Conservation (phyloP, 2,888 invertebrate genomes). For the Holacanthella duospinosa region DNA sequence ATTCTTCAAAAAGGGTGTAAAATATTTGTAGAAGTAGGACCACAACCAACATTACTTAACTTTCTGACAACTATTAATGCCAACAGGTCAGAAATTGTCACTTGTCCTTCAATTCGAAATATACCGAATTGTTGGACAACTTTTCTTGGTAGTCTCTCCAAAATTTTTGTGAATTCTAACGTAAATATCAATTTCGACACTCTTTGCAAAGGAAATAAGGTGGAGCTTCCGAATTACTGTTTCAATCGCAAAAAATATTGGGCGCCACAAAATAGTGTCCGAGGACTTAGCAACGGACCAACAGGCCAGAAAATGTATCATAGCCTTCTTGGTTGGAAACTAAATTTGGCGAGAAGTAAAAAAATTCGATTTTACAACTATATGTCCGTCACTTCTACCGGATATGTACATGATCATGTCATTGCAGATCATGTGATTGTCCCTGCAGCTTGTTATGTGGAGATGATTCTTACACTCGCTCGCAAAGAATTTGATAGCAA, state of each 20-base stretch:
- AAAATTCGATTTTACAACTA: background rate
- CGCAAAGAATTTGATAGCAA: background rate
- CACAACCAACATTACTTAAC: constrained; percentile 10
- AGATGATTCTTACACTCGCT: background rate
- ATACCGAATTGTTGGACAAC: background rate
- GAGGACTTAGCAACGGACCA: background rate
- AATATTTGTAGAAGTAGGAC: constrained; percentile 10
- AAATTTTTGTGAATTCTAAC: background rate
- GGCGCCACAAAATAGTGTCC: background rate
- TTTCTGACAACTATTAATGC: background rate
- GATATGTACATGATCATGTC: background rate
- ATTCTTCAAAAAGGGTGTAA: constrained; percentile 1
- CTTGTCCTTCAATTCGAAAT: constrained; percentile 3
- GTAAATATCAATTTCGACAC: background rate
- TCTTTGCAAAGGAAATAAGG: background rate
- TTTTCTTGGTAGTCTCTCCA: background rate
- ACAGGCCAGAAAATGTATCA: background rate
- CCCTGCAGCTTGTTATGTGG: background rate
- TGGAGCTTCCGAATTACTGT: background rate
- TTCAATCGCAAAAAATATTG: constrained; percentile 5
- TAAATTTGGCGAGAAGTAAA: background rate
- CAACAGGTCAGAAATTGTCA: background rate
- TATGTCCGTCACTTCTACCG: background rate
- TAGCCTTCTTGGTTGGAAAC: background rate
- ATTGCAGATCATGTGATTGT: background rate